Evolutionary conservation across 1,140 invertebrate genomes (phyloP), one percentile per base, ranked within the genome.

Genomic region (Zaprionus lachaisei): DNA sequence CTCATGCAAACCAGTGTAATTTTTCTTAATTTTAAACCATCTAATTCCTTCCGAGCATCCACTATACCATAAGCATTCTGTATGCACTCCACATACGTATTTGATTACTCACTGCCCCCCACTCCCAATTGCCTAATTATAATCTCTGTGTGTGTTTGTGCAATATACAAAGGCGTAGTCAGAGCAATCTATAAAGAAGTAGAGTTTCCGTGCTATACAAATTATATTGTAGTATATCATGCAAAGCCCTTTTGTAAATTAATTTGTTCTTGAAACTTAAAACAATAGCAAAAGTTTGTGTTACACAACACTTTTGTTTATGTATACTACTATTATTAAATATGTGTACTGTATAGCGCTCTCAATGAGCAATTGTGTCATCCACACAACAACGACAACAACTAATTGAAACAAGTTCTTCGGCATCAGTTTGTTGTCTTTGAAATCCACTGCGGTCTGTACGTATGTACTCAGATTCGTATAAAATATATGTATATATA

Each of bases 301-400:
- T 74, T 74, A 74, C 69, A 61, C 49, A 74, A 69, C 58, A 58
- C 28, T 57, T 51, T 11, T 58, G 51, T 65, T 22, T 57, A 62
- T 49, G 24, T 17, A 55, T 82, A 67, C 80, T 68, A 61, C 55
- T 67, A 77, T 15, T 41, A n/a, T n/a, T 41, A 41, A 41, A 41
- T 78, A 60, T 12, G 3, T 47, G 2, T 71, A 44, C 56, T 49
- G 15, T 64, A 77, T 72, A 51, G 17, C n/a, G 5, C 11, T 65
- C 11, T 57, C 64, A 34, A 41, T 55, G 55, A 66, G 17, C 38
- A 71, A 54, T 69, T 70, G 51, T 31, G 17, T 49, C 61, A 49
- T 73, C 38, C 24, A 38, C 37, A 26, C 44, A 47, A 26, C 44
- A 47, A 61, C 67, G 54, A 60, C 54, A 70, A 58, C 17, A 70